Evolutionary conservation across 2,888 invertebrate genomes (phyloP).

Genomic region (Silvanus unidentatus): DNA sequence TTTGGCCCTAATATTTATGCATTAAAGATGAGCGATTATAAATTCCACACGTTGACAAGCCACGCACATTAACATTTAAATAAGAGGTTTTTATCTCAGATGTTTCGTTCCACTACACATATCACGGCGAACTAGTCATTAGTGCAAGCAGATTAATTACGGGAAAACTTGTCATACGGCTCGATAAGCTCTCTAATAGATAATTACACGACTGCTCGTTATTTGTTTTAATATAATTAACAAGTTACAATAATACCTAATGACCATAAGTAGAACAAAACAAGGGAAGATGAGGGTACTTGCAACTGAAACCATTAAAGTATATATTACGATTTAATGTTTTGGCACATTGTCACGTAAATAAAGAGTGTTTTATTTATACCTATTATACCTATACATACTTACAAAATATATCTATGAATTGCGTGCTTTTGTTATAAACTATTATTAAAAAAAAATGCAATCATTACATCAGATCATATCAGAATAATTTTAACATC

Average conservation of each 20-base stretch:
- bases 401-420: no score
- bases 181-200: constrained; percentile 19
- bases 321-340: no score
- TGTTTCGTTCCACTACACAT: constrained; percentile 12
- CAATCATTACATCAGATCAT: no score
- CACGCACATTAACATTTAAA: constrained; percentile 19
- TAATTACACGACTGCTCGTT: constrained; percentile 18
- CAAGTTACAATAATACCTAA: constrained; percentile 14
- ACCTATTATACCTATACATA: no score
- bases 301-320: no score
- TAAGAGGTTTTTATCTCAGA: constrained; percentile 17
- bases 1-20: constrained; percentile 1
- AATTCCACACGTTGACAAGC: constrained; percentile 10
- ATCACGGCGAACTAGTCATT: constrained; percentile 15
- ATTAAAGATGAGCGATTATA: constrained; percentile 3
- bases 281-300: no score
- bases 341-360: no score
- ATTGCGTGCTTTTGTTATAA: no score
- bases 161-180: constrained; percentile 17
- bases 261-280: not conserved
- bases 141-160: constrained; percentile 18
- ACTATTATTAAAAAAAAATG: no score
- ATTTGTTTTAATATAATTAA: constrained; percentile 21
- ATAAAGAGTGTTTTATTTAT: no score
- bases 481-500: no score